Base-by-base conservation (phyloP, 2,888 invertebrate genomes). In the Scaptomyza caliginosa region DNA sequence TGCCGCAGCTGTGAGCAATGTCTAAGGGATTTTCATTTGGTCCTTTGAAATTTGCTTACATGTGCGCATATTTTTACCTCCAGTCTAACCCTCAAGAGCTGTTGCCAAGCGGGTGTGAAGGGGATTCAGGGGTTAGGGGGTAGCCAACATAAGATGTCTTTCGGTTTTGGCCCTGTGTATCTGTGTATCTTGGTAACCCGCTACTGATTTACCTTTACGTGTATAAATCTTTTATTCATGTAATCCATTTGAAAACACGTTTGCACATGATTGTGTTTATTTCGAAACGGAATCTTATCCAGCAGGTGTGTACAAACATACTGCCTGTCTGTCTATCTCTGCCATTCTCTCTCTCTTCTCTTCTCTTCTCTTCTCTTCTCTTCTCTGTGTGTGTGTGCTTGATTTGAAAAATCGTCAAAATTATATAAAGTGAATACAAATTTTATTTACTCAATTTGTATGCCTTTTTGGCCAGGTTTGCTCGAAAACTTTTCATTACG, bases 351-450 rank as follows among this genome's bases (percentile, higher is more conserved):
- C 36, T 39, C 34, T 43, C 45, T n/a, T 51, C 10, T 45, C 24
- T 46, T 17, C 36, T 24, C 36, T 48, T 50, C n/a, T 50, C 30
- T 39, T 51, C 10, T 45, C 24, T 46, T 17, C 36, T 24, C 36
- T 48, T 50, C n/a, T 50, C 30, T 39, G 24, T 60, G 46, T 56
- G 54, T 63, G 55, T 52, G 26, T 62, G 60, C 52, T 77, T 74
- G 80, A 82, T 72, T 87, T 84, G 88, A 84, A 86, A 84, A 79
- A 87, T 87, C 77, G 66, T 86, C 77, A 86, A 84, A 84, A 79
- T 87, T 87, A 85, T 87, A 82, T 87, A 87, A 84, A 86, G 70
- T 87, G 86, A 84, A 84, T 87, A 86, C 70, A 79, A 87, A 87
- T 87, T 76, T 82, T 78, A 87, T 83, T 83, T 74, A 70, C 81